phyloP scores from a whole-genome alignment of 1,140 invertebrate species.

The Ceratina japonica region DNA sequence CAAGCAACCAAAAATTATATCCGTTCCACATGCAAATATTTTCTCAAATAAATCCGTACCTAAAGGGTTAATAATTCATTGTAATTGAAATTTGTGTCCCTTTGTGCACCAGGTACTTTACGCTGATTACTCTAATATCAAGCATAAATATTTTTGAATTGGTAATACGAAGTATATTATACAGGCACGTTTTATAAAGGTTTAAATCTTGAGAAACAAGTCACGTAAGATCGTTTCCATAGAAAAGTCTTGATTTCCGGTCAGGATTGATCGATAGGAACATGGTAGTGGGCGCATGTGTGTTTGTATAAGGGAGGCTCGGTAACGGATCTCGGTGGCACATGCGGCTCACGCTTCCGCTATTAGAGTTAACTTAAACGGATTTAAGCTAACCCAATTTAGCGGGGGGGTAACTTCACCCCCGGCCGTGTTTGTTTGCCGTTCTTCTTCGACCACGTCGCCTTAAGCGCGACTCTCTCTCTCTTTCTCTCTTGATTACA shows the following conservation, averaged over 20 bases:
- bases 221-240: neutral
- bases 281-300: neutral
- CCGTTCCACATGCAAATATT: too few relatives aligned
- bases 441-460: slow-evolving; percentile 35
- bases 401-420: slow-evolving; percentile 72
- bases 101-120: too few relatives aligned
- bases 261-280: slow-evolving; percentile 22
- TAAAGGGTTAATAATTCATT: too few relatives aligned
- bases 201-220: too few relatives aligned
- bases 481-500: slow-evolving; percentile 51
- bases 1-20: too few relatives aligned
- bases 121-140: too few relatives aligned
- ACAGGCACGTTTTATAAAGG: too few relatives aligned
- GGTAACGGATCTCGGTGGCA: slow-evolving; percentile 45
- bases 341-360: slow-evolving; percentile 70
- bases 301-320: neutral
- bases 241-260: neutral
- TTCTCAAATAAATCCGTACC: too few relatives aligned
- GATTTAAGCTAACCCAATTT: slow-evolving; percentile 79
- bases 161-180: too few relatives aligned
- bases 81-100: too few relatives aligned
- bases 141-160: too few relatives aligned
- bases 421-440: slow-evolving; percentile 70
- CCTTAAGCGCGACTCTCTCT: slow-evolving; percentile 44
- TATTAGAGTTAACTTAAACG: slow-evolving; percentile 78